Evolutionary conservation across 2,888 invertebrate species (phyloP), one percentile per base, ranked within the genome.

Genomic region (Leucoptera coffeella): DNA sequence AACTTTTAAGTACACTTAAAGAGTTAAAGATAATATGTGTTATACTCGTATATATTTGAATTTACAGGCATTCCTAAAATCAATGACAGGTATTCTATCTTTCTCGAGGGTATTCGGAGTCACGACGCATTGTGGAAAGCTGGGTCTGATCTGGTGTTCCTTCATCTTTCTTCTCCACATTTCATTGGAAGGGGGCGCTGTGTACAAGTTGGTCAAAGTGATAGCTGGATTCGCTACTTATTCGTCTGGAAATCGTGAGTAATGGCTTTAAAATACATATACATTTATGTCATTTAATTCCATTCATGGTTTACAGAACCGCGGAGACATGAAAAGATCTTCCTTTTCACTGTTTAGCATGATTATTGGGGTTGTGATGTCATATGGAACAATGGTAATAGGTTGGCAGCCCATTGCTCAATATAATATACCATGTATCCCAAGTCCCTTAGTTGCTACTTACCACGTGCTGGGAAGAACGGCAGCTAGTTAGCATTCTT

Each of bases 51-150:
- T n/a, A n/a, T n/a, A n/a, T n/a, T n/a, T n/a, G n/a, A n/a, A n/a
- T 19, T 49, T 47, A 12, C 40, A 61, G 60, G 40, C 45, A 7
- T 60, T 52, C 15, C 32, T 58, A 1, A 35, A 44, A 1, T 45
- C 45, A 2, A 17, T 58, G 17, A 37, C 38, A 9, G 30, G 30
- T 4, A 38, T 61, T 1, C 50, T 62, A 12, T 35, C 34, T 1
- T 29, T 38, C 3, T 48, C 52, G 1, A 39, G 44, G 3, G 54
- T 42, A 42, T 51, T 59, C 12, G 61, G 60, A 0, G 41, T 62
- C 5, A 46, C 56, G 1, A 35, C 40, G 1, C 39, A 38, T 12
- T 46, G 49, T 2, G 33, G 40, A 4, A 45, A 32, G 4, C 2
- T 40, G 1, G 36, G 43, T 1, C 34, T 49, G 2, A 21, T 23